Evolutionary conservation across 2,888 invertebrate species (phyloP).

Genomic region (Heliconius charithonia): DNA sequence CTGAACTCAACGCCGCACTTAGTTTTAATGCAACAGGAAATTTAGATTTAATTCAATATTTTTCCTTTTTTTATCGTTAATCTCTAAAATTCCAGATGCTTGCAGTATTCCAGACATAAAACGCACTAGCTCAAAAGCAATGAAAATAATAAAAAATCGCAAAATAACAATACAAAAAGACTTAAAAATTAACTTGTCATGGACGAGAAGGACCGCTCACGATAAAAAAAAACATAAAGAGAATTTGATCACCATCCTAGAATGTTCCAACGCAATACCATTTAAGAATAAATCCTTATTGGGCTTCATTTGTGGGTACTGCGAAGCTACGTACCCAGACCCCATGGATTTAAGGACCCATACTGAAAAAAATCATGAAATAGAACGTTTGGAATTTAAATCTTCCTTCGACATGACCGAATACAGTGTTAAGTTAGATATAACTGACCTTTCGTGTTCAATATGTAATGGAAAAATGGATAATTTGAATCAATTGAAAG

Average conservation of each 20-base stretch:
- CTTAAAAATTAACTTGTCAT: slow-evolving; percentile 55
- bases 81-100: slow-evolving; percentile 54
- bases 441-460: slow-evolving; percentile 59
- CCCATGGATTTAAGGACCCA: slow-evolving; percentile 60
- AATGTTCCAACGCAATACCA: slow-evolving; percentile 67
- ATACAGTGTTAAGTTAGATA: slow-evolving; percentile 66
- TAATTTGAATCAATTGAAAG: slow-evolving; percentile 57
- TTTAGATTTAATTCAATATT: neutral
- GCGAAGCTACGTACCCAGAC: slow-evolving; percentile 63
- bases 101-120: slow-evolving; percentile 53
- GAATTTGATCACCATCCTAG: slow-evolving; percentile 64
- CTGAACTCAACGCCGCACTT: neutral
- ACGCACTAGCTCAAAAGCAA: slow-evolving; percentile 37
- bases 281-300: slow-evolving; percentile 68
- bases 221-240: slow-evolving; percentile 66
- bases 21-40: too few relatives aligned
- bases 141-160: slow-evolving; percentile 48
- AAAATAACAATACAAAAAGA: slow-evolving; percentile 54
- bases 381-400: slow-evolving; percentile 61
- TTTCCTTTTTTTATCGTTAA: neutral
- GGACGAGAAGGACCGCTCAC: slow-evolving; percentile 50
- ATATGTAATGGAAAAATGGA: slow-evolving; percentile 59
- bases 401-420: slow-evolving; percentile 61
- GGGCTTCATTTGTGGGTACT: slow-evolving; percentile 70
- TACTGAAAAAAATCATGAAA: slow-evolving; percentile 58